Conservation (phyloP, 2,113 vertebrate species). For the Sander lucioperca region DNA sequence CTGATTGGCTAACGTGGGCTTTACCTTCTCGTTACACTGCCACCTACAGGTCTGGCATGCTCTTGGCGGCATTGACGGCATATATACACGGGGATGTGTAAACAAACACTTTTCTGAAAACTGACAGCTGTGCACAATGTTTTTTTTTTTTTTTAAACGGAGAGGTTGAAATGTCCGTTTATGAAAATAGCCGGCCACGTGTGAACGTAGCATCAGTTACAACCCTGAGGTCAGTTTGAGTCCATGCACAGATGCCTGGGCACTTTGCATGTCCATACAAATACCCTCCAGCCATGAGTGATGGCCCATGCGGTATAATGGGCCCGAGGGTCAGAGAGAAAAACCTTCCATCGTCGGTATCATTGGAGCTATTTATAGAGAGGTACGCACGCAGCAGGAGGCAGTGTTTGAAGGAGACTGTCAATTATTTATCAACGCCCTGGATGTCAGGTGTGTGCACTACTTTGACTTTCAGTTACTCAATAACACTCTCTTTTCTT, state of each 20-base stretch:
- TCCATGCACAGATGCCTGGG: neutral
- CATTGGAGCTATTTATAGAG: slow-evolving; percentile 73
- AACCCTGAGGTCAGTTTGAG: slow-evolving; percentile 34
- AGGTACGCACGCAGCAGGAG: slow-evolving; percentile 47
- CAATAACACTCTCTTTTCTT: slow-evolving; percentile 27
- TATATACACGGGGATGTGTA: too few species aligned
- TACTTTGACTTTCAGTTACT: slow-evolving; percentile 47
- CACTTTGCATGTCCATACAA: slow-evolving; percentile 36
- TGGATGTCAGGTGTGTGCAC: slow-evolving; percentile 51
- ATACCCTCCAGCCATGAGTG: slow-evolving; percentile 12
- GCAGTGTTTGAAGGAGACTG: slow-evolving; percentile 46
- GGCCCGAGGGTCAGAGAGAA: slow-evolving; percentile 30
- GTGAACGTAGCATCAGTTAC: neutral
- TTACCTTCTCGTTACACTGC: too few species aligned
- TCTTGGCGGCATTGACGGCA: too few species aligned
- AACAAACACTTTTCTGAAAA: too few species aligned
- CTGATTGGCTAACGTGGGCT: too few species aligned
- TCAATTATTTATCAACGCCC: slow-evolving; percentile 78
- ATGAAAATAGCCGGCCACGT: too few species aligned
- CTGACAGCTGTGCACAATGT: too few species aligned
- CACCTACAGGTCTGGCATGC: too few species aligned
- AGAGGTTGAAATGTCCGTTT: too few species aligned
- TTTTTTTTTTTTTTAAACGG: too few species aligned
- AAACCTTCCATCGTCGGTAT: slow-evolving; percentile 47
- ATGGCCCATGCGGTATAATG: slow-evolving; percentile 31